Percentiles rank a stretch among this genome's conserved stretches.
phyloP scores from a whole-genome alignment of 1,140 invertebrate genomes.

The Heliconius himera region DNA sequence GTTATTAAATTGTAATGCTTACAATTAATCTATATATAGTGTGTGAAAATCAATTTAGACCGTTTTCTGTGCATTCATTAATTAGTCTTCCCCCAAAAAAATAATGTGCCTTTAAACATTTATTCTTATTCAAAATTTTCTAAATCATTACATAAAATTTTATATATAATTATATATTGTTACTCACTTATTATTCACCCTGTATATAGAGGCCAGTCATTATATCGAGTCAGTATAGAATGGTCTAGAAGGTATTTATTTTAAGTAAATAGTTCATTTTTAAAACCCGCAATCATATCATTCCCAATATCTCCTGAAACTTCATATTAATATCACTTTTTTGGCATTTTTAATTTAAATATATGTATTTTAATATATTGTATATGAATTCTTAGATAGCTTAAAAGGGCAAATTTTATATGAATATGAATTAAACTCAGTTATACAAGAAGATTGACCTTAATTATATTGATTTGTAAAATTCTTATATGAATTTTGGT shows the following conservation, averaged over 20 bases:
- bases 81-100: slow-evolving; percentile 17
- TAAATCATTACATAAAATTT: not conserved
- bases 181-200: not conserved
- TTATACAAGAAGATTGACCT: not conserved
- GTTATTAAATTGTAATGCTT: too few species aligned
- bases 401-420: too few species aligned
- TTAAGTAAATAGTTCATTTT: not conserved
- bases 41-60: not conserved
- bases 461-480: not conserved
- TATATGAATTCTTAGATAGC: too few species aligned
- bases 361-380: too few species aligned
- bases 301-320: too few species aligned
- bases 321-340: too few species aligned
- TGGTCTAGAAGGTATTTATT: not conserved
- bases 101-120: slow-evolving; percentile 19
- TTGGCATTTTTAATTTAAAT: not conserved
- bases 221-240: not conserved
- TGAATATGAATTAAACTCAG: not conserved
- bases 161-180: not conserved
- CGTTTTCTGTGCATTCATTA: slow-evolving; percentile 14
- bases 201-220: not conserved
- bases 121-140: not conserved
- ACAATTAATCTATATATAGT: not conserved
- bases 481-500: not conserved
- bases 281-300: not conserved